Percentiles rank a stretch among this genome's conserved stretches.
Conservation (phyloP, 2,113 vertebrate genomes). For the Eublepharis macularius region DNA sequence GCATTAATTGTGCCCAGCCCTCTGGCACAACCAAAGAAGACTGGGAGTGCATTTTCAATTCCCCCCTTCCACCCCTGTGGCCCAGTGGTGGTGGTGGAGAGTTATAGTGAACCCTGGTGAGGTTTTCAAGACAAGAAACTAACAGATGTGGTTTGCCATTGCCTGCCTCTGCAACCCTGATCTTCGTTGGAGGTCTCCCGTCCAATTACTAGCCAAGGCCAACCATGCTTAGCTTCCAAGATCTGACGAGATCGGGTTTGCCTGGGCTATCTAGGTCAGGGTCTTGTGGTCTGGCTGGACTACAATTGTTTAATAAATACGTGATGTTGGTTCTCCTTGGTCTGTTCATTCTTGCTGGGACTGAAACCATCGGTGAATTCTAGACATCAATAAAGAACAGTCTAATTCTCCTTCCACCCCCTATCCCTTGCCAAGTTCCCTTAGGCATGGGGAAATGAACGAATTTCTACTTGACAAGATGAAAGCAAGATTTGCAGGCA, state of each 20-base stretch:
- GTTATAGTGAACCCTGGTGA: no score
- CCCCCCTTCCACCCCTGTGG: background rate
- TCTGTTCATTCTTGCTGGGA: background rate
- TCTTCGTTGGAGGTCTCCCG: no score
- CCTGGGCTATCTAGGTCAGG: no score
- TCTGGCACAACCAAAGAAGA: background rate
- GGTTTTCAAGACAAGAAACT: no score
- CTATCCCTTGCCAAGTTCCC: background rate
- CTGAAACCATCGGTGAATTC: background rate
- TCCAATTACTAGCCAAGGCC: no score
- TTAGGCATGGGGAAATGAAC: constrained; percentile 9
- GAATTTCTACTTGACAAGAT: constrained; percentile 22
- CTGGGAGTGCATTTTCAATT: no score
- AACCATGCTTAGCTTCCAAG: no score
- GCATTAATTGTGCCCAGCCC: background rate
- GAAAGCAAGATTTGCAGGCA: constrained; percentile 20
- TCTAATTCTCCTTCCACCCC: background rate
- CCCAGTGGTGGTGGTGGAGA: no score
- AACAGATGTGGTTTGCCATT: no score
- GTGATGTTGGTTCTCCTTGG: background rate
- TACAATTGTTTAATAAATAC: background rate
- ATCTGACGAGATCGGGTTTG: no score
- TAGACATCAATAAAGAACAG: constrained; percentile 6
- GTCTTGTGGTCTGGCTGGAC: background rate
- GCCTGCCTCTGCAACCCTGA: no score